Percentiles rank a stretch among this genome's conserved stretches.
These are phyloP conservation scores for Hypena proboscidalis DNA, from an alignment of 2,888 invertebrate genomes.

Conservation along the genomic window DNA sequence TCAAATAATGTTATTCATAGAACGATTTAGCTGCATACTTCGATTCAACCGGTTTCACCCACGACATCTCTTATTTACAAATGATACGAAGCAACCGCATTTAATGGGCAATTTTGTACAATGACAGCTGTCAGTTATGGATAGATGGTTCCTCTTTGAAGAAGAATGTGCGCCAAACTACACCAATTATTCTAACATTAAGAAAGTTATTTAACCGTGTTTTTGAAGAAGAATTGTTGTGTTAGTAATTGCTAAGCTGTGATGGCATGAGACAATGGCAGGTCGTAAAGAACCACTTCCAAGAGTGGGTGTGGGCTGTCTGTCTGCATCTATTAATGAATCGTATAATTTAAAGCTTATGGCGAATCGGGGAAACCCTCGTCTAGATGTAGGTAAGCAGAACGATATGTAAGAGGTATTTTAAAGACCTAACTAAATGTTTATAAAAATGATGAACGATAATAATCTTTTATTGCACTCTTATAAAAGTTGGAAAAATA, in stretches of 20 bases:
- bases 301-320: slow-evolving; percentile 20
- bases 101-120: slow-evolving; percentile 21
- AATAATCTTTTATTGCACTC: too few relatives aligned
- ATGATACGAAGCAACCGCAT: slow-evolving; percentile 11
- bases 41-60: slow-evolving; percentile 7
- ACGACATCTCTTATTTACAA: slow-evolving; percentile 13
- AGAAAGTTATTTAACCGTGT: slow-evolving; percentile 7
- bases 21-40: not conserved
- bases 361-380: slow-evolving; percentile 23
- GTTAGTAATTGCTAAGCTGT: slow-evolving; percentile 14
- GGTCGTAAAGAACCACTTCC: slow-evolving; percentile 20
- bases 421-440: too few relatives aligned
- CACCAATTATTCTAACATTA: slow-evolving; percentile 12
- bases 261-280: slow-evolving; percentile 13
- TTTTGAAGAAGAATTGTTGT: not conserved
- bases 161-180: slow-evolving; percentile 18
- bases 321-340: slow-evolving; percentile 10
- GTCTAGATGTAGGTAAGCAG: too few relatives aligned
- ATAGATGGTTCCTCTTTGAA: not conserved
- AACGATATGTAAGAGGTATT: too few relatives aligned
- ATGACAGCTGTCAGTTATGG: slow-evolving; percentile 9
- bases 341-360: slow-evolving; percentile 7
- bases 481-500: too few relatives aligned
- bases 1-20: not conserved
- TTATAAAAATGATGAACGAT: too few relatives aligned